Percentiles rank a stretch among this genome's conserved stretches.
These are phyloP conservation scores for Sarcophaga carnaria DNA, from an alignment of 2,888 invertebrate genomes.

Conservation along the genomic window DNA sequence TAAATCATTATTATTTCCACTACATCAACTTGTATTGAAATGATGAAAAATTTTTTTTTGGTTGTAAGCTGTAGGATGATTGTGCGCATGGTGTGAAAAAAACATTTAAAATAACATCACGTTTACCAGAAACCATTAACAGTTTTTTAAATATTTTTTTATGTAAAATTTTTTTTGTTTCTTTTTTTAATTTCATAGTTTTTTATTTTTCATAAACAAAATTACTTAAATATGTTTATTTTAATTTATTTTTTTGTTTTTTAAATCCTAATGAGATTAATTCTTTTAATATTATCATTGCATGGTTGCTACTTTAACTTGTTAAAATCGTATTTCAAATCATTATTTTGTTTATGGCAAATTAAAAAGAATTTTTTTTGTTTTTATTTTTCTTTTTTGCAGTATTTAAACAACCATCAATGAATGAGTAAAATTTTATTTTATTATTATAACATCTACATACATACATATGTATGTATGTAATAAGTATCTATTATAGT, in stretches of 20 bases:
- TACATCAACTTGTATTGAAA: neutral
- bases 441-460: too few relatives aligned
- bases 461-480: too few relatives aligned
- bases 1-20: conserved; percentile 50
- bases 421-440: neutral
- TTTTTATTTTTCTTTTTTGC: too few relatives aligned
- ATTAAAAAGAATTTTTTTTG: too few relatives aligned
- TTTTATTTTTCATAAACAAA: neutral
- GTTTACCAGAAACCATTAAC: conserved; percentile 58
- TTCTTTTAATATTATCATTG: neutral
- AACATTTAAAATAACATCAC: conserved; percentile 66
- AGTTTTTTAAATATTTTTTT: conserved; percentile 1
- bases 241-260: too few relatives aligned
- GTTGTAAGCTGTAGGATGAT: neutral
- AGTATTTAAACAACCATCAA: neutral
- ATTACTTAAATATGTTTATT: neutral
- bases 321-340: neutral
- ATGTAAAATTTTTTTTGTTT: neutral
- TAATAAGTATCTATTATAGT: neutral
- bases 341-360: too few relatives aligned
- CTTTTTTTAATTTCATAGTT: neutral
- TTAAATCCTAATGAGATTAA: neutral
- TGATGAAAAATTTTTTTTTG: neutral
- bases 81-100: conserved; percentile 42
- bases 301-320: neutral